A percentile compares a stretch with the other conserved stretches of the same genome.
These are phyloP conservation scores for Todiramphus chloris DNA, from an alignment of 2,113 vertebrate genomes.

Conservation along the genomic window DNA sequence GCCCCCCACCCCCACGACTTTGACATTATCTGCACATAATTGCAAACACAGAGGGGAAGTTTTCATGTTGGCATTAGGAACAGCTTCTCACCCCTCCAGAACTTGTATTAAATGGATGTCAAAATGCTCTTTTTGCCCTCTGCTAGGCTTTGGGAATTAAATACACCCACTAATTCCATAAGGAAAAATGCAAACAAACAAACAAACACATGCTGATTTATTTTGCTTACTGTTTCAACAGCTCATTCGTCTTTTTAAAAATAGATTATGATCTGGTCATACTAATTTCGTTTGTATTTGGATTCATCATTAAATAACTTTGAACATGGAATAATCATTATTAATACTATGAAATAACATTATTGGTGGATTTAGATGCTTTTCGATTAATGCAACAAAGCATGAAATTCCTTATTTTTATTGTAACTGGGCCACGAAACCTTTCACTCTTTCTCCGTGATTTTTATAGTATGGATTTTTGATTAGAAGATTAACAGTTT, in stretches of 20 bases:
- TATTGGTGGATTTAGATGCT: constrained; percentile 22
- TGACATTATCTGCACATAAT: neutral
- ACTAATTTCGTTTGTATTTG: constrained; percentile 43
- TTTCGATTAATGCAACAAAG: constrained; percentile 51
- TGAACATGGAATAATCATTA: constrained; percentile 27
- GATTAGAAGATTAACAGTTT: constrained; percentile 52
- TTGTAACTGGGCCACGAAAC: neutral
- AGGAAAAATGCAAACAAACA: constrained; percentile 42
- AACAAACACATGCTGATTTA: constrained; percentile 19
- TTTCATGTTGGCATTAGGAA: neutral
- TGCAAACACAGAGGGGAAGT: neutral
- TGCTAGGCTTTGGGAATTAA: constrained; percentile 18
- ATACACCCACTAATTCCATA: constrained; percentile 42
- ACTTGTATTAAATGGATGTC: neutral
- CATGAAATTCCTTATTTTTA: neutral
- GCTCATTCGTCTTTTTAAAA: constrained; percentile 19
- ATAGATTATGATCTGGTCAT: constrained; percentile 34
- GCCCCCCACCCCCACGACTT: neutral
- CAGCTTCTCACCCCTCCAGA: constrained; percentile 20
- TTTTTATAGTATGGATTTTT: constrained; percentile 11
- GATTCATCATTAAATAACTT: constrained; percentile 25
- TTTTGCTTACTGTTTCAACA: constrained; percentile 37
- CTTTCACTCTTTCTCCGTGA: constrained; percentile 1
- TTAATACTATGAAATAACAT: neutral
- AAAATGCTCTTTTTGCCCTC: constrained; percentile 47